Evolutionary conservation across 2,797 vertebrate genomes (phyloP), one percentile per base, ranked within the genome.

Genomic region (Myotis pilosus): DNA sequence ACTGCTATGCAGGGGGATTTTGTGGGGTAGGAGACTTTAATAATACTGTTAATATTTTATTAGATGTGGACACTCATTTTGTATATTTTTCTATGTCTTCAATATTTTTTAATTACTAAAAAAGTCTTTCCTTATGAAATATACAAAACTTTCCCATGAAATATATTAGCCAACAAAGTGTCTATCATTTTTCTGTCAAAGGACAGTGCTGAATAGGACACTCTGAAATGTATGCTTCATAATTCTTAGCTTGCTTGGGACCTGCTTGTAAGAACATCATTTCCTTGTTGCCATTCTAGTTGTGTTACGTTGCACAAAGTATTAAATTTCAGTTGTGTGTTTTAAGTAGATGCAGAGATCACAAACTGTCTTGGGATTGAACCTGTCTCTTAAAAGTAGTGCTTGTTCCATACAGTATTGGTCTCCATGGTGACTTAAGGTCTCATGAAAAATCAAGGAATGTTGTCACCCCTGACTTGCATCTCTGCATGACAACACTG

Each of bases 111-210:
- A 87, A 68, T 94, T 71, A 5, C 82, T 87, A 36, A 85, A 60
- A 47, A 74, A 64, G 36, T 82, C 4, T 84, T 74, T 87, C 3
- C 11, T 78, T 68, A 25, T 44, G 23, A 81, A 69, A 38, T 38
- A 55, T 4, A 72, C 80, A 71, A 90, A 33, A 49, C 36, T 68
- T 13, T 41, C 13, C 41, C 30, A 8, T 85, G 68, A 75, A 83
- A 41, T 92, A 79, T 38, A 12, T 92, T 87, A 60, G 47, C 13
- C 28, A 72, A 53, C 44, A 33, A 71, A 83, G n/a, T 80, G 6
- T 71, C 69, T 82, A n/a, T 6, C 47, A 33, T 89, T 89, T 92
- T 92, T 87, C 60, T 93, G 17, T 90, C 47, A 53, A 41, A 89
- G n/a, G 16, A 83, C 10, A 69, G 20, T 91, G 57, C 51, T 88